phyloP scores from a whole-genome alignment of 2,113 vertebrate species.

The Cygnus atratus region DNA sequence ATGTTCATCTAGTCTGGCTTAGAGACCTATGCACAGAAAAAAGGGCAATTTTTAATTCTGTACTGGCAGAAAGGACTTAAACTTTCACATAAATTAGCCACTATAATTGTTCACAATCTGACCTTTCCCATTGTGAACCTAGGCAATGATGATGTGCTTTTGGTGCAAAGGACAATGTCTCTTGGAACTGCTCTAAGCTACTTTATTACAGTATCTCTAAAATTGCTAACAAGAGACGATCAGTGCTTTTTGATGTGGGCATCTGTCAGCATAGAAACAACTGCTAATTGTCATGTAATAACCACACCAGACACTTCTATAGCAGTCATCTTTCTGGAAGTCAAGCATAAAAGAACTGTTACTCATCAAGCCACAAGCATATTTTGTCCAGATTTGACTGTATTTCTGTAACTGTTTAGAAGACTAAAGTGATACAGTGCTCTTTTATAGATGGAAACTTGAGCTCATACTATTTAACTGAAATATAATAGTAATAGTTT shows the following conservation, averaged over 20 bases:
- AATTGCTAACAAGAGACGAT: slow-evolving; percentile 17
- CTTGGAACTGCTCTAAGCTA: neutral
- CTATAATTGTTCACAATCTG: neutral
- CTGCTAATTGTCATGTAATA: slow-evolving; percentile 43
- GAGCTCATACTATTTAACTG: neutral
- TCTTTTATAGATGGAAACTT: neutral
- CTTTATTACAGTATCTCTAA: slow-evolving; percentile 2
- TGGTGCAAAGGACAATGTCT: neutral
- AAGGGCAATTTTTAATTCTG: neutral
- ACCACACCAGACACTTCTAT: slow-evolving; percentile 26
- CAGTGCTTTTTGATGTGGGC: slow-evolving; percentile 35
- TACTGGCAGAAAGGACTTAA: neutral
- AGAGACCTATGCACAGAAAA: neutral
- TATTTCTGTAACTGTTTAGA: slow-evolving; percentile 16
- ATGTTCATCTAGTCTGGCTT: neutral
- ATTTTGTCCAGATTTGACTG: slow-evolving; percentile 16
- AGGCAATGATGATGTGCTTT: neutral
- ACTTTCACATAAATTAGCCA: neutral
- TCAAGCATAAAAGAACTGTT: slow-evolving; percentile 22
- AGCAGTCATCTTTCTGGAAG: slow-evolving; percentile 38
- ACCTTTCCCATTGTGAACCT: neutral
- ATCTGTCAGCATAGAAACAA: slow-evolving; percentile 50
- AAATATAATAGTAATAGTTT: neutral
- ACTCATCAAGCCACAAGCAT: neutral
- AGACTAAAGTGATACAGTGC: neutral